Percentiles rank a stretch among this genome's conserved stretches.
Conservation (phyloP, 2,113 vertebrate species). For the Progne subis region DNA sequence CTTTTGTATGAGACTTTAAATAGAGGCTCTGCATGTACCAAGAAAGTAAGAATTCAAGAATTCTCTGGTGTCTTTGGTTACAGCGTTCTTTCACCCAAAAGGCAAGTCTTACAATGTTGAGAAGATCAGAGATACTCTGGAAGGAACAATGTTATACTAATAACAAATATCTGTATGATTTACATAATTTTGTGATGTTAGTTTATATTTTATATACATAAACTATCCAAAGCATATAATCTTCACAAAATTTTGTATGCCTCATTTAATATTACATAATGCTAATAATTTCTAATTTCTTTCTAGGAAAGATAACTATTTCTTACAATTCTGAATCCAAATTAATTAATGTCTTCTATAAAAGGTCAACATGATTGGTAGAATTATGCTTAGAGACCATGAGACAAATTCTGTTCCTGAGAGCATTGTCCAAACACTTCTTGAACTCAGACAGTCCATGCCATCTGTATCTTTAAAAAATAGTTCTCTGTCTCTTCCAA, state of each 20-base stretch:
- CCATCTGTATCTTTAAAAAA: neutral
- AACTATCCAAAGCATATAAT: neutral
- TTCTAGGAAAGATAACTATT: neutral
- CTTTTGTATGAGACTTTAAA: slow-evolving; percentile 42
- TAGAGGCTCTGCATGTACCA: slow-evolving; percentile 5
- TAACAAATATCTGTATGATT: neutral
- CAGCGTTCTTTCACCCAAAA: neutral
- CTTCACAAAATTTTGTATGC: neutral
- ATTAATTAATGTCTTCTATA: neutral
- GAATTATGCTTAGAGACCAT: neutral
- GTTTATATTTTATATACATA: neutral
- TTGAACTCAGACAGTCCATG: neutral
- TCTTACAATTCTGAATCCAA: neutral
- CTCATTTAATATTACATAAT: neutral
- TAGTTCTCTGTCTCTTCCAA: neutral
- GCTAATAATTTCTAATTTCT: neutral
- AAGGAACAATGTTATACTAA: neutral
- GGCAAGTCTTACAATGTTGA: neutral
- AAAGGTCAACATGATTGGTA: neutral
- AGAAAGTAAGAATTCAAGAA: slow-evolving; percentile 6
- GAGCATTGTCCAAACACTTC: neutral
- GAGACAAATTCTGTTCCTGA: neutral
- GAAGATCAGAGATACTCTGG: neutral
- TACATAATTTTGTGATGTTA: neutral
- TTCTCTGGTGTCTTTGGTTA: slow-evolving; percentile 4